Percentiles rank a stretch among this genome's conserved stretches.
These are phyloP conservation scores for Oryzias celebensis DNA, from an alignment of 2,113 vertebrate species.

Conservation along the genomic window DNA sequence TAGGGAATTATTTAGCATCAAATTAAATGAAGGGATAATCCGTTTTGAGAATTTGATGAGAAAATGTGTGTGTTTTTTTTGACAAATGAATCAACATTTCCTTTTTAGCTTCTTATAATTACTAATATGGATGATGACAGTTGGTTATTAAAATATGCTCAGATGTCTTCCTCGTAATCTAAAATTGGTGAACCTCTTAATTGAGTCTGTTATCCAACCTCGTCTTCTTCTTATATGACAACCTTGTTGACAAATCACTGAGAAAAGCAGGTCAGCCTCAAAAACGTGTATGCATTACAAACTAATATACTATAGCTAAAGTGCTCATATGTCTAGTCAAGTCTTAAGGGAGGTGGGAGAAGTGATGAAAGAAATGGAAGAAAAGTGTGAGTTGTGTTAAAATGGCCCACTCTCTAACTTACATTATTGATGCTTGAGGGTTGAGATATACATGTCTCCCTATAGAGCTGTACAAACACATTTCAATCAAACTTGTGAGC, in stretches of 20 bases:
- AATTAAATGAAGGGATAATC: too few species aligned
- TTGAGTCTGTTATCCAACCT: too few species aligned
- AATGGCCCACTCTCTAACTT: slow-evolving; percentile 20
- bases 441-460: slow-evolving; percentile 36
- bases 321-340: neutral
- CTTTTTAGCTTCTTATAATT: too few species aligned
- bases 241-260: neutral
- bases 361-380: slow-evolving; percentile 9
- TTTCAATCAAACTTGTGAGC: slow-evolving; percentile 31
- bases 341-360: slow-evolving; percentile 8
- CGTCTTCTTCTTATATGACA: too few species aligned
- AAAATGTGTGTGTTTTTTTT: too few species aligned
- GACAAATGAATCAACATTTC: too few species aligned
- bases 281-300: slow-evolving; percentile 19
- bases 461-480: slow-evolving; percentile 31
- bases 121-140: too few species aligned
- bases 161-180: neutral
- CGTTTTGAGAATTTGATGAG: too few species aligned
- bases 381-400: slow-evolving; percentile 26
- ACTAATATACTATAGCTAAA: slow-evolving; percentile 13
- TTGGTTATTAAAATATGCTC: neutral
- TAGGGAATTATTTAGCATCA: too few species aligned
- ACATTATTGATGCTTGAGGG: slow-evolving; percentile 45
- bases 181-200: too few species aligned
- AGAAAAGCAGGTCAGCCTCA: slow-evolving; percentile 8